Percentiles rank a stretch among this genome's conserved stretches.
Conservation (phyloP, 2,888 invertebrate species). For the Conchocele bisecta region DNA sequence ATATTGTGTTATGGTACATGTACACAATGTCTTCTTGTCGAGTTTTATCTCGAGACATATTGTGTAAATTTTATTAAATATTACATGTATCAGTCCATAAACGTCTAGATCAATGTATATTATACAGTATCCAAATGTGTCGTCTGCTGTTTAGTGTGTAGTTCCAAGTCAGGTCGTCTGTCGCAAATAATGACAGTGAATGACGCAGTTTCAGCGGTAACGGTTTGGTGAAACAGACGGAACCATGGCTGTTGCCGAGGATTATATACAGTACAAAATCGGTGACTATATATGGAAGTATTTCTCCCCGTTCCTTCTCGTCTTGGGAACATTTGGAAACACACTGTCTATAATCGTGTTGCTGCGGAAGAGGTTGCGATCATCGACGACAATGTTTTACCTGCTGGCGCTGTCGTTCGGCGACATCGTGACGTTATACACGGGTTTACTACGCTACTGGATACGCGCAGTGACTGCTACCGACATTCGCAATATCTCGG, state of each 20-base stretch:
- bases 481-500: conserved; percentile 63
- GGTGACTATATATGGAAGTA: conserved; percentile 57
- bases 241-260: not conserved
- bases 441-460: conserved; percentile 67
- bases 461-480: conserved; percentile 45
- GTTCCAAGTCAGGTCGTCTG: too few relatives aligned
- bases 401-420: conserved; percentile 60
- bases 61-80: too few relatives aligned
- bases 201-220: too few relatives aligned
- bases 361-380: conserved; percentile 47
- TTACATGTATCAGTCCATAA: too few relatives aligned
- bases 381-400: conserved; percentile 66
- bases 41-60: too few relatives aligned
- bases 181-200: too few relatives aligned
- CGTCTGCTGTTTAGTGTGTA: too few relatives aligned
- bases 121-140: too few relatives aligned
- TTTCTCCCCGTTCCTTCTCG: conserved; percentile 53
- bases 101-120: too few relatives aligned
- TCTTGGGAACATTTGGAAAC: conserved; percentile 64
- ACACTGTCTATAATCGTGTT: conserved; percentile 59
- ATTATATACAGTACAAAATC: conserved; percentile 25
- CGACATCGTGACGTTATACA: conserved; percentile 60
- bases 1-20: too few relatives aligned
- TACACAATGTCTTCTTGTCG: too few relatives aligned
- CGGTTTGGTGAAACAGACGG: too few relatives aligned